Evolutionary conservation across 2,888 invertebrate species (phyloP).

Genomic region (Parascotia fuliginaria): DNA sequence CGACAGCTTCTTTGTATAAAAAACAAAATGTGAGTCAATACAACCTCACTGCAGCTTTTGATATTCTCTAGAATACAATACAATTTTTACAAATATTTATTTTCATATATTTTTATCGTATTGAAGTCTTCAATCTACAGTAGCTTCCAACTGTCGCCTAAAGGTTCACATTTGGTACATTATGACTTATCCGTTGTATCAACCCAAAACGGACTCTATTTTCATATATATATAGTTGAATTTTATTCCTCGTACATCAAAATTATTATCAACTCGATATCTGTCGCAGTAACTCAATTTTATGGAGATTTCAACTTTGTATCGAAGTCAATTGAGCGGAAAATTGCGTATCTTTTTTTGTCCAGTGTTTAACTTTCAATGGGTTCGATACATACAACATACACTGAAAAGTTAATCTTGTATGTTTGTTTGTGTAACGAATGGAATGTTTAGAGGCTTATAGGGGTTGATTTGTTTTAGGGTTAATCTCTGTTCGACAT

Average conservation of each 20-base stretch:
- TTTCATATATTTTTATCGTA: slow-evolving; percentile 36
- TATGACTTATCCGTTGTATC: slow-evolving; percentile 42
- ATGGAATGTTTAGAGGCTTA: slow-evolving; percentile 39
- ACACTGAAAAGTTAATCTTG: slow-evolving; percentile 44
- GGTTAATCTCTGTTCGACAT: slow-evolving; percentile 33
- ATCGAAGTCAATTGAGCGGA: slow-evolving; percentile 45
- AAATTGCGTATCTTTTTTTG: slow-evolving; percentile 37
- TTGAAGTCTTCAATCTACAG: slow-evolving; percentile 42
- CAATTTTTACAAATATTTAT: slow-evolving; percentile 15
- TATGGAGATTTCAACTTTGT: slow-evolving; percentile 45
- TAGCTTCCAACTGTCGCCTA: slow-evolving; percentile 48
- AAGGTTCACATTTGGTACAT: slow-evolving; percentile 52
- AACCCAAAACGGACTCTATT: slow-evolving; percentile 22
- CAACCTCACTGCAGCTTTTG: neutral
- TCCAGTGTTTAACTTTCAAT: slow-evolving; percentile 21
- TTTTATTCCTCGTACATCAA: slow-evolving; percentile 10
- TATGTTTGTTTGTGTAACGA: slow-evolving; percentile 41
- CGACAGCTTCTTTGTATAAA: neutral
- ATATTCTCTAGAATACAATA: neutral
- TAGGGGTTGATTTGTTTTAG: slow-evolving; percentile 34
- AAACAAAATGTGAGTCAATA: neutral
- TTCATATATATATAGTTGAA: slow-evolving; percentile 6
- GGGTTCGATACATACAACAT: slow-evolving; percentile 19
- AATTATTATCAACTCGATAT: slow-evolving; percentile 32
- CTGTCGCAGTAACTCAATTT: slow-evolving; percentile 44